Evolutionary conservation across 2,113 vertebrate genomes (phyloP).

Genomic region (Labrus mixtus): DNA sequence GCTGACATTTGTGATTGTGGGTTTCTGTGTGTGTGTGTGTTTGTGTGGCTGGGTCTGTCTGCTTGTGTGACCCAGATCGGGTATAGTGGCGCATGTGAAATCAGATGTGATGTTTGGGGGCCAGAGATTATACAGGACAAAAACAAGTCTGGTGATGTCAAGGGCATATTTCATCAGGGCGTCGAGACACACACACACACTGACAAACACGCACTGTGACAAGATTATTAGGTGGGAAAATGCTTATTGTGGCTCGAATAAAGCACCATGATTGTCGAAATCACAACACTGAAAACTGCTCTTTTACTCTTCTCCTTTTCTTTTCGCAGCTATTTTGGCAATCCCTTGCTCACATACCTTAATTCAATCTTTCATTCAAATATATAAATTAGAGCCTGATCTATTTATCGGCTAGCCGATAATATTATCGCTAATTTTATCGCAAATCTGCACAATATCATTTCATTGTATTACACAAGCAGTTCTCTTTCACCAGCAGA

Average conservation of each 20-base stretch:
- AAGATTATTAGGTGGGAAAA: not conserved
- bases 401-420: too few relatives aligned
- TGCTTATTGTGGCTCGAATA: constrained; percentile 4
- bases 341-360: too few relatives aligned
- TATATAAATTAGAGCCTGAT: too few relatives aligned
- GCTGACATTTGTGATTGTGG: constrained; percentile 49
- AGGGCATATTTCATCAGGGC: constrained; percentile 36
- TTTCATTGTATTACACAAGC: too few relatives aligned
- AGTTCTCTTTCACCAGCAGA: too few relatives aligned
- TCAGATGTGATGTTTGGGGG: constrained; percentile 38
- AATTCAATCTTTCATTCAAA: too few relatives aligned
- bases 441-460: too few relatives aligned
- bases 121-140: constrained; percentile 43
- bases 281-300: not conserved
- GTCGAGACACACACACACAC: not conserved
- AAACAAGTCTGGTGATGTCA: constrained; percentile 44
- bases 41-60: constrained; percentile 37
- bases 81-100: constrained; percentile 28
- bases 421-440: too few relatives aligned
- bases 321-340: too few relatives aligned
- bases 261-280: not conserved
- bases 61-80: constrained; percentile 67
- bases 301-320: too few relatives aligned
- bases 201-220: not conserved
- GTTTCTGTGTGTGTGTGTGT: constrained; percentile 26